phyloP scores from a whole-genome alignment of 1,140 invertebrate genomes.

The Mya arenaria region DNA sequence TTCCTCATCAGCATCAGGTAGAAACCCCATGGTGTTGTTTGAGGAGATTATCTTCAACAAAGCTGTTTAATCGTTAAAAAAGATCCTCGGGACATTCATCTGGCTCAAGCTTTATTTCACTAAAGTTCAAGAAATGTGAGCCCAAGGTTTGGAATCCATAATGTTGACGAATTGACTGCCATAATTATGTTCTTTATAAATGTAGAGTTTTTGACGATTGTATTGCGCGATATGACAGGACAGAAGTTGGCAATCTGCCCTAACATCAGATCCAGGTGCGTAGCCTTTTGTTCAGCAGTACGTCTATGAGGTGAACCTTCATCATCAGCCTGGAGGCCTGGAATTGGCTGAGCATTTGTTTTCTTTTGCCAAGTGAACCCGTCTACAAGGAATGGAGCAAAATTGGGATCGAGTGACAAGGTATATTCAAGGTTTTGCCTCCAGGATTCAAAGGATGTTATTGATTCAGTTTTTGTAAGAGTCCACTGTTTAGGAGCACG shows the following conservation, averaged over 20 bases:
- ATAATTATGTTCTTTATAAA: conserved; percentile 60
- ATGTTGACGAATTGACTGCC: conserved; percentile 57
- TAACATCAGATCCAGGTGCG: conserved; percentile 52
- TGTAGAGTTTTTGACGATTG: conserved; percentile 56
- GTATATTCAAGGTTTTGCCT: conserved; percentile 45
- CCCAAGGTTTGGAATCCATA: conserved; percentile 61
- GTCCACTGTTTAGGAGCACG: conserved; percentile 35
- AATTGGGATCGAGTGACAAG: conserved; percentile 35
- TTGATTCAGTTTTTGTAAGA: conserved; percentile 35
- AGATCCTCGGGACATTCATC: conserved; percentile 58
- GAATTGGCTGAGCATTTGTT: conserved; percentile 10
- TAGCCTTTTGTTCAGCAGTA: conserved; percentile 46
- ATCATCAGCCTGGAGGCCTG: conserved; percentile 18
- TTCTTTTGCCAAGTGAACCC: conserved; percentile 44
- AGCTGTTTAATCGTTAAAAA: conserved; percentile 50
- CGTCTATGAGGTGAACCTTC: not conserved
- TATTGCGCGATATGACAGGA: conserved; percentile 50
- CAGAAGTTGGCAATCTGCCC: conserved; percentile 63
- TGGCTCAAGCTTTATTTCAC: conserved; percentile 51
- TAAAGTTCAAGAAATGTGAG: conserved; percentile 49
- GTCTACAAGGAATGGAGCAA: conserved; percentile 35
- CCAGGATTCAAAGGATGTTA: conserved; percentile 41
- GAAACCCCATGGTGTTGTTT: conserved; percentile 46
- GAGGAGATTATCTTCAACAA: conserved; percentile 64
- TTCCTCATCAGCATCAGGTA: conserved; percentile 57